These are phyloP conservation scores for Ephydatia muelleri DNA, from an alignment of 37 sponge, comb jelly and placozoan species.

Conservation along the genomic window DNA sequence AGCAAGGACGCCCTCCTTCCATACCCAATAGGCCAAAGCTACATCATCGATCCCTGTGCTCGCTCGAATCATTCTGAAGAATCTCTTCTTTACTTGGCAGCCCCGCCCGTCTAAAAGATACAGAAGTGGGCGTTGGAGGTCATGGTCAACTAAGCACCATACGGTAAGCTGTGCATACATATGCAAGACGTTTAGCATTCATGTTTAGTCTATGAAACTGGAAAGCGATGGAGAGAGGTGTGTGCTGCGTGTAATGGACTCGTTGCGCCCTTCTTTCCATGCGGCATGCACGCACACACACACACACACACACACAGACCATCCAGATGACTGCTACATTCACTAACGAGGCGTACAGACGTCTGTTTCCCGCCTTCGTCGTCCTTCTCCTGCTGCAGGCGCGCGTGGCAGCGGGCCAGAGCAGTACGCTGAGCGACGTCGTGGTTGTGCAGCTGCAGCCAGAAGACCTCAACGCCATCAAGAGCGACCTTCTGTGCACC, in stretches of 20 bases:
- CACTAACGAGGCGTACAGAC: too few relatives aligned
- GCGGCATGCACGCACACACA: too few relatives aligned
- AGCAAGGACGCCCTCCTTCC: not conserved
- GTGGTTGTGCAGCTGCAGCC: slow-evolving; percentile 54
- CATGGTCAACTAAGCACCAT: not conserved
- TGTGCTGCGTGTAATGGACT: not conserved
- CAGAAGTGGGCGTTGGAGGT: slow-evolving; percentile 1
- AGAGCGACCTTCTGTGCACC: slow-evolving; percentile 70
- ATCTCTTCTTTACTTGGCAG: not conserved
- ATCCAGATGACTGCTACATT: not conserved
- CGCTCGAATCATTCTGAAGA: not conserved
- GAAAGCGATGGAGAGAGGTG: too few relatives aligned
- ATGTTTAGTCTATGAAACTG: too few relatives aligned
- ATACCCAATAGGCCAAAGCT: not conserved
- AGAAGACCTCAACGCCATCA: slow-evolving; percentile 72
- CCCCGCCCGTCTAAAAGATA: not conserved
- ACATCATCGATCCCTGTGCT: not conserved
- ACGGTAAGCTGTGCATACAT: not conserved
- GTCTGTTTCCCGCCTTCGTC: not conserved
- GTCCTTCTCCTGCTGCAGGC: slow-evolving; percentile 1
- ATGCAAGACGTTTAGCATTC: not conserved
- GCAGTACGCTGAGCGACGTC: slow-evolving; percentile 34
- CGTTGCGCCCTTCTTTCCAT: not conserved
- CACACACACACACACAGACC: not conserved
- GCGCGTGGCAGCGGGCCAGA: not conserved